A percentile compares a stretch with the other conserved stretches of the same genome.
Evolutionary conservation across 30 jellyfish, hydroid and myxozoan species (phyloP).

Genomic region (Aurelia aurita): DNA sequence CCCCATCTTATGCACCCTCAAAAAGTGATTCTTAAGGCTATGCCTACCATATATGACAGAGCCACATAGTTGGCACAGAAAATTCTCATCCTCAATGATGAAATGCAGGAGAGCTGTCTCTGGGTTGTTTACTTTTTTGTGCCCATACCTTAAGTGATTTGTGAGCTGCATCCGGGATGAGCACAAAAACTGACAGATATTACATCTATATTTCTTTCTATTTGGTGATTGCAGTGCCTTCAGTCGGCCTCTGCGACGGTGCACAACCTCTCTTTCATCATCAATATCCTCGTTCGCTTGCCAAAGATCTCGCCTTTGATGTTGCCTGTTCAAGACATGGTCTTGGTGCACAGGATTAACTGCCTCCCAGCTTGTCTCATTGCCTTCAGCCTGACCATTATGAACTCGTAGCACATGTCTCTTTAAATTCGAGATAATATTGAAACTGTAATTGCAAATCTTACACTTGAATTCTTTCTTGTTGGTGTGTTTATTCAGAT

Average conservation of each 20-base stretch:
- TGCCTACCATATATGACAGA: slow-evolving; percentile 32
- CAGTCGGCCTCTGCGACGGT: slow-evolving; percentile 14
- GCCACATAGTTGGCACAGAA: slow-evolving; percentile 53
- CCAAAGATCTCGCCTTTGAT: slow-evolving; percentile 51
- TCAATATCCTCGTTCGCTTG: slow-evolving; percentile 12
- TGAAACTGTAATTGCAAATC: slow-evolving; percentile 42
- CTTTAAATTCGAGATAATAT: slow-evolving; percentile 41
- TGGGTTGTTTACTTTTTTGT: slow-evolving; percentile 14
- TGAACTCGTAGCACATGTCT: slow-evolving; percentile 39
- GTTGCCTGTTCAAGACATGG: slow-evolving; percentile 46
- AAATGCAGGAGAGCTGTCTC: slow-evolving; percentile 24
- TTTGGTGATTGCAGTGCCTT: slow-evolving; percentile 37
- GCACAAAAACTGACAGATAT: slow-evolving; percentile 24
- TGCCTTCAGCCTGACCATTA: slow-evolving; percentile 41
- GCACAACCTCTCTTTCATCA: not conserved
- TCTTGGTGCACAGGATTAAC: slow-evolving; percentile 50
- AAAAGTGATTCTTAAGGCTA: slow-evolving; percentile 29
- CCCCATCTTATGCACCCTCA: slow-evolving; percentile 35
- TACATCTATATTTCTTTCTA: slow-evolving; percentile 35
- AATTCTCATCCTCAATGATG: slow-evolving; percentile 43
- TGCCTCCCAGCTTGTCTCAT: slow-evolving; percentile 42
- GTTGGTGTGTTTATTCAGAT: slow-evolving; percentile 56
- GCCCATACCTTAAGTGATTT: slow-evolving; percentile 42
- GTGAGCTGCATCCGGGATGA: slow-evolving; percentile 33
- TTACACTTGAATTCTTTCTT: slow-evolving; percentile 33